A percentile compares a stretch with the other conserved stretches of the same genome.
These are phyloP conservation scores for Deilephila porcellus DNA, from an alignment of 2,888 invertebrate genomes.

Conservation along the genomic window DNA sequence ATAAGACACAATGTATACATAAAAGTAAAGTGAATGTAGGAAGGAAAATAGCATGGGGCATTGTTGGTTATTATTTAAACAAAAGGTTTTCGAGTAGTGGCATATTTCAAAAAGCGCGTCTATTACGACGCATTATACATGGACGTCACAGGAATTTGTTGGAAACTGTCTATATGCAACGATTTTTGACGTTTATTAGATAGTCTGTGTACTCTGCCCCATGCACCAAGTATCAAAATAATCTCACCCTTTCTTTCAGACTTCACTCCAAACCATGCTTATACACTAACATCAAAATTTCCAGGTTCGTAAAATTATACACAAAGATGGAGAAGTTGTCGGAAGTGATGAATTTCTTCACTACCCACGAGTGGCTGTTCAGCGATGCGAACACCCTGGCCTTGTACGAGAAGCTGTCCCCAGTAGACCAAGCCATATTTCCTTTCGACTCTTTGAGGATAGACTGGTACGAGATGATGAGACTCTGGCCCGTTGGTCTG, in stretches of 20 bases:
- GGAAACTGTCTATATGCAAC: no score
- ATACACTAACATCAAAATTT: conserved; percentile 29
- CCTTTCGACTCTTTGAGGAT: conserved; percentile 47
- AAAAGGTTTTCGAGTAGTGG: no score
- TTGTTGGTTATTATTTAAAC: no score
- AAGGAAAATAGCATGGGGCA: no score
- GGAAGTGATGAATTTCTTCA: conserved; percentile 41
- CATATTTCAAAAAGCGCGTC: no score
- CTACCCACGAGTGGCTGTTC: conserved; percentile 47
- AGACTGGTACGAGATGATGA: conserved; percentile 43
- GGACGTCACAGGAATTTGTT: no score
- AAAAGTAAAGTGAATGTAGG: no score
- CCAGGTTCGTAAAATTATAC: conserved; percentile 48
- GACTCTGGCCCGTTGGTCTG: conserved; percentile 45
- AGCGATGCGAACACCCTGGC: conserved; percentile 42
- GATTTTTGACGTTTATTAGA: no score
- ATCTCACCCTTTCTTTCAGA: neutral
- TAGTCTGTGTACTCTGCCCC: no score
- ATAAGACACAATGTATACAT: no score
- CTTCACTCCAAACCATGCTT: neutral
- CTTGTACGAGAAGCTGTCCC: conserved; percentile 40
- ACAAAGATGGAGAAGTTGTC: conserved; percentile 46
- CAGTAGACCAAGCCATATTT: conserved; percentile 47
- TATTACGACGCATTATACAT: no score
- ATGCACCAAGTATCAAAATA: no score